Base-by-base conservation (phyloP, 2,888 invertebrate genomes). In the Apamea anceps region DNA sequence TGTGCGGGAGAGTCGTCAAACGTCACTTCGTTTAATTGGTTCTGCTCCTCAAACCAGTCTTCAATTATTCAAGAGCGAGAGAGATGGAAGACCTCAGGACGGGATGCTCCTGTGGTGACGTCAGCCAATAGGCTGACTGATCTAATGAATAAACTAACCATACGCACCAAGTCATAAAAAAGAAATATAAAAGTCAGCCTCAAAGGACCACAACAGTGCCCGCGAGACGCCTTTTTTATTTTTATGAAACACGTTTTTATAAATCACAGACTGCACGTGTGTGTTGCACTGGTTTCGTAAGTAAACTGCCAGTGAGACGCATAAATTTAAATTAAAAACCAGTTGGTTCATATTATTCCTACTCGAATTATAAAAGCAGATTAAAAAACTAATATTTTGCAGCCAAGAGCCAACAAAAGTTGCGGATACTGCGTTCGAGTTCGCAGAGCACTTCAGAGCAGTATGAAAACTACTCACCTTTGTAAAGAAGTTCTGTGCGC, bases 401-500 rank as follows among this genome's bases (percentile, higher is more conserved):
- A 68, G 60, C 32, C 42, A 88, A 77, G 32, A 68, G 60, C 32
- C 42, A 88, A 77, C 32, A 71, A 68, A 85, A 86, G 83, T 87
- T 78, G 37, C 51, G 67, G 72, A 86, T 83, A 76, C 74, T 82
- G 54, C 72, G 15, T 77, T 75, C 62, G 37, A 87, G 72, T 87
- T 88, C 79, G 84, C 76, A 80, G 57, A 71, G 79, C 79, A 80
- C 51, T 80, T 81, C 76, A 80, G 57, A 71, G 79, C 79, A 80
- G 57, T 80, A 72, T 77, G 45, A 78, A 88, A 80, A 77, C 71
- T 82, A 93, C 95, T 94, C 91, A 97, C 97, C 97, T 97, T 95
- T 94, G 91, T 93, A 93, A 93, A 94, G 93, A 95, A 94, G 91
- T 94, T 91, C 92, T 90, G 92, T 97, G 96, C 96, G 96, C 96